Base-by-base conservation (phyloP, 2,797 vertebrate species). In the Peromyscus aztecus region DNA sequence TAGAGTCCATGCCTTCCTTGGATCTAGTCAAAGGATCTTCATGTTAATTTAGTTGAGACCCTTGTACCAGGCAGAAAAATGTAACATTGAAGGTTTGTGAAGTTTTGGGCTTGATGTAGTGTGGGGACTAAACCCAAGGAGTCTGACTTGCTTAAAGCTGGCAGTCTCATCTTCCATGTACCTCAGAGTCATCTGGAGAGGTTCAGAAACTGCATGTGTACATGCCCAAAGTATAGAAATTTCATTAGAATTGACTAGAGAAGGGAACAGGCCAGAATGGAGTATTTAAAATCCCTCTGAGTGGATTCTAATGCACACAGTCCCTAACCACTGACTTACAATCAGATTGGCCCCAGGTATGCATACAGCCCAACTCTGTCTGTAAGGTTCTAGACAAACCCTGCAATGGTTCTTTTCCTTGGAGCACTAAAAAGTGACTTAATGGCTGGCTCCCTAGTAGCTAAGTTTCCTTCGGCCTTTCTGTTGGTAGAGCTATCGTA, bases 401-500 rank as follows among this genome's bases (percentile, higher is more conserved):
- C 31, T 85, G 19, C 57, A 27, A 40, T 21, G 31, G 31, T 3
- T 83, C 19, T 93, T 93, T 85, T 46, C 24, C 43, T 43, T 43
- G 23, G 57, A 73, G 40, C 65, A 13, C 24, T 91, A 80, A 92
- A 78, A 89, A 16, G 29, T 77, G 40, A 10, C 21, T 78, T 71
- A 21, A 89, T 61, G 3, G 78, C 31, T 94, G 63, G 16, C 9
- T 17, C 24, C 89, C 40, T 21, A 34, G 1, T 69, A 29, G 49
- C 63, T 90, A 90, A 49, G 6, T 59, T 82, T 91, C 11, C 31
- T 29, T 77, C 77, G 95, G 84, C 78, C 46, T n/a, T 93, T 94
- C 76, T 85, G 97, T 96, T 92, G 80, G 49, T 29, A 77, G 9
- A 89, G 34, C 59, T 95, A 29, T 19, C 96, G 63, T 40, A 69